Evolutionary conservation across 2,797 vertebrate genomes (phyloP).

Genomic region (Hypotaenidia philippensis): DNA sequence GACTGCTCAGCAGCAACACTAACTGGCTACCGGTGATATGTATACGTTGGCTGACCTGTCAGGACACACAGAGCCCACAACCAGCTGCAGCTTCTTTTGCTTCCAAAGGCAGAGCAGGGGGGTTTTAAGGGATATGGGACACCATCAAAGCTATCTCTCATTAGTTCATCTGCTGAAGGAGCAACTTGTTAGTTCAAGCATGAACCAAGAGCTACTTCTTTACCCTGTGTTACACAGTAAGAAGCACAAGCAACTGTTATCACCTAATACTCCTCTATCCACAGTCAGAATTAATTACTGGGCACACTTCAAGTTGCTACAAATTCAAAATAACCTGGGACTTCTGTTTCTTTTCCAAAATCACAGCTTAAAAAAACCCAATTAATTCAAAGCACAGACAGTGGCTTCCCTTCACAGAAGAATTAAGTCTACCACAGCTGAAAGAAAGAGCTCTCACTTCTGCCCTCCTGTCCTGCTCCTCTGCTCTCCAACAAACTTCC

Average conservation of each 20-base stretch:
- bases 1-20: neutral
- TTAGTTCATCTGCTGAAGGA: neutral
- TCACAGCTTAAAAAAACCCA: neutral
- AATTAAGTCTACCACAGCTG: neutral
- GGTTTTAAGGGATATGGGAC: neutral
- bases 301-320: neutral
- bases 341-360: neutral
- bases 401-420: accelerated
- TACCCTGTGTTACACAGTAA: neutral
- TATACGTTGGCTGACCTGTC: neutral
- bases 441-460: neutral
- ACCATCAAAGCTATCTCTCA: neutral
- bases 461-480: neutral
- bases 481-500: neutral
- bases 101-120: neutral
- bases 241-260: neutral
- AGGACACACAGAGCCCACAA: neutral
- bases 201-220: neutral
- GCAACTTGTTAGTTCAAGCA: neutral
- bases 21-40: no score
- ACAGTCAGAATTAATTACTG: accelerated
- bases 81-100: neutral
- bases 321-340: neutral
- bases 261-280: neutral
- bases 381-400: neutral